These are phyloP conservation scores for Autographa gamma DNA, from an alignment of 2,888 invertebrate genomes.

Conservation along the genomic window DNA sequence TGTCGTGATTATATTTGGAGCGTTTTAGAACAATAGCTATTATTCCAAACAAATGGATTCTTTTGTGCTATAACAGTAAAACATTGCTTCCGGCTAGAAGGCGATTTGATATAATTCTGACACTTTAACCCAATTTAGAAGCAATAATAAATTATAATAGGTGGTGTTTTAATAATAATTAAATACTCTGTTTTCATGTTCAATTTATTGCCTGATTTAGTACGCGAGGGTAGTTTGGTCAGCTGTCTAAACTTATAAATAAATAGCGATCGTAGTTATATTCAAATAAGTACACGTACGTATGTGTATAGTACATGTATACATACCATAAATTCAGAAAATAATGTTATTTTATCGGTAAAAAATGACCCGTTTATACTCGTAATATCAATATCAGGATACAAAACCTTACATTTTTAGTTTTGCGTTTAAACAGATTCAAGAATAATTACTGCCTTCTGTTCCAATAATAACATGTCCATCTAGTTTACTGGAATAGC, in stretches of 20 bases:
- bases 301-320: no score
- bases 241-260: conserved; percentile 9
- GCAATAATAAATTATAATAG: conserved; percentile 63
- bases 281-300: background rate
- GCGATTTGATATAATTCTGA: conserved; percentile 75
- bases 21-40: conserved; percentile 85
- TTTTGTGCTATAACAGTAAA: conserved; percentile 78
- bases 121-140: conserved; percentile 65
- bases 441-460: no score
- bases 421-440: no score
- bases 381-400: no score
- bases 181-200: conserved; percentile 45
- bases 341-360: no score
- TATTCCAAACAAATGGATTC: conserved; percentile 84
- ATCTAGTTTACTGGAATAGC: no score
- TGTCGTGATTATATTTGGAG: conserved; percentile 81
- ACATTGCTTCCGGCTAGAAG: conserved; percentile 82
- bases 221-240: background rate
- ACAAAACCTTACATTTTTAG: no score
- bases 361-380: no score
- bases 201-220: conserved; percentile 36
- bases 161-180: conserved; percentile 57
- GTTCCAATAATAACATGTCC: no score
- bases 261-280: background rate
- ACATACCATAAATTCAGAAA: no score